These are phyloP conservation scores for Eutrigla gurnardus DNA, from an alignment of 2,797 vertebrate species.

Conservation along the genomic window DNA sequence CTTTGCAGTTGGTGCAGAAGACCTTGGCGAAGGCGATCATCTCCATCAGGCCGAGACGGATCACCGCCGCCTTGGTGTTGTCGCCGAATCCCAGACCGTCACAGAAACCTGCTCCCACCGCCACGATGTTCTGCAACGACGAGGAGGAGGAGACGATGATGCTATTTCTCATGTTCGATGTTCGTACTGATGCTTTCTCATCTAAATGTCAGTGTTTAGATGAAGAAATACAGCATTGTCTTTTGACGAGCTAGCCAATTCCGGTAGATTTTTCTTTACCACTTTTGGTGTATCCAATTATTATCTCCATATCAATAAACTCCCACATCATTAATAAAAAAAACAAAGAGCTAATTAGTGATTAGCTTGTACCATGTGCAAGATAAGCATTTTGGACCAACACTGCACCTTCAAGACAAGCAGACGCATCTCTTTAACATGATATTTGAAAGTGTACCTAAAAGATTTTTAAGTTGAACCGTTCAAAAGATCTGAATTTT, in stretches of 20 bases:
- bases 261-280: background rate
- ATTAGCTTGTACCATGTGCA: background rate
- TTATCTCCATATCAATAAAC: background rate
- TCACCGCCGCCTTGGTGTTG: constrained; percentile 97
- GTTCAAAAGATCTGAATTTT: background rate
- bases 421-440: background rate
- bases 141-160: background rate
- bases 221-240: background rate
- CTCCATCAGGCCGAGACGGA: constrained; percentile 97
- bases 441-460: background rate
- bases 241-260: background rate
- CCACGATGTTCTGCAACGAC: constrained; percentile 91
- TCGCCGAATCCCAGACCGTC: constrained; percentile 95
- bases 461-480: background rate
- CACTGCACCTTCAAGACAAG: background rate
- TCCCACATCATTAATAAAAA: background rate
- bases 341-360: background rate
- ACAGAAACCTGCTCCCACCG: constrained; percentile 95
- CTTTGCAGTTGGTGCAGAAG: constrained; percentile 88
- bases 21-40: constrained; percentile 94
- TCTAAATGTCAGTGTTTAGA: background rate
- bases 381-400: background rate
- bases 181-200: background rate
- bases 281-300: background rate
- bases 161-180: background rate